Conservation (phyloP, 2,888 invertebrate species). For the Pinctada fucata region DNA sequence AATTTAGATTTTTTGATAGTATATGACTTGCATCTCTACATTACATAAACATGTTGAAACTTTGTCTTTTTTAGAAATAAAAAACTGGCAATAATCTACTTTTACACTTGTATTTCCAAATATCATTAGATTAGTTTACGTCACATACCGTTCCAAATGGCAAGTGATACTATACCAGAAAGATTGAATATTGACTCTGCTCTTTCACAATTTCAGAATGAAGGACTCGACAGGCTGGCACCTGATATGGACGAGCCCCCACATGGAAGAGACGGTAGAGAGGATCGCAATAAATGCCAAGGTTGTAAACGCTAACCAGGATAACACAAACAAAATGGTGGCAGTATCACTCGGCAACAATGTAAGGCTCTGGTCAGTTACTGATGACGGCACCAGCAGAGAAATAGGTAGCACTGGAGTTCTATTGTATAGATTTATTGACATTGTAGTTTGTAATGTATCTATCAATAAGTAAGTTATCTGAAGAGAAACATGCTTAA, state of each 20-base stretch:
- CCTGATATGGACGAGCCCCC: slow-evolving; percentile 93
- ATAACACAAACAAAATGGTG: slow-evolving; percentile 85
- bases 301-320: slow-evolving; percentile 74
- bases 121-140: too few relatives aligned
- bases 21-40: too few relatives aligned
- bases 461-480: neutral
- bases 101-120: too few relatives aligned
- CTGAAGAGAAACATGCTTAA: neutral
- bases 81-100: too few relatives aligned
- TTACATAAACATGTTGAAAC: too few relatives aligned
- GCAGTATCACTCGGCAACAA: slow-evolving; percentile 88
- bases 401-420: slow-evolving; percentile 81
- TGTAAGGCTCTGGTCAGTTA: slow-evolving; percentile 88
- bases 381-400: slow-evolving; percentile 85
- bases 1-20: too few relatives aligned
- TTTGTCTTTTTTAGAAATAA: too few relatives aligned
- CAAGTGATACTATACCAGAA: too few relatives aligned
- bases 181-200: too few relatives aligned
- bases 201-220: slow-evolving; percentile 80
- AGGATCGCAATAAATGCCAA: slow-evolving; percentile 91
- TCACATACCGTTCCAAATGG: too few relatives aligned
- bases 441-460: neutral
- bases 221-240: slow-evolving; percentile 99
- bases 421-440: slow-evolving; percentile 27
- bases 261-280: slow-evolving; percentile 92